phyloP scores from a whole-genome alignment of 1,140 invertebrate genomes.

The Leucophenga varia region DNA sequence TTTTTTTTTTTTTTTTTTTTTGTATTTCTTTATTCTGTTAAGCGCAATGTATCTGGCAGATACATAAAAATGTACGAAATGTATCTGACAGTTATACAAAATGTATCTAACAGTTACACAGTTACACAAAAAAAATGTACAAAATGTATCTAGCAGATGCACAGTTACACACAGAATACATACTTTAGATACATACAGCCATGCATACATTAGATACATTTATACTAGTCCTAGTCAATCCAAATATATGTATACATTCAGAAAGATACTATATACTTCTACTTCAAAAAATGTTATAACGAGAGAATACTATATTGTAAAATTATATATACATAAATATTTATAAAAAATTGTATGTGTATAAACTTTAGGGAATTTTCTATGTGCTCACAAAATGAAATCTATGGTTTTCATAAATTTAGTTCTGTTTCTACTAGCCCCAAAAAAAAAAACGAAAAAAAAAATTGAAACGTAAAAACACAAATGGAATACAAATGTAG shows the following conservation, averaged over 20 bases:
- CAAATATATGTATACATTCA: not conserved
- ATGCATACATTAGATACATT: not conserved
- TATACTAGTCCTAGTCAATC: not conserved
- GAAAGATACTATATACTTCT: not conserved
- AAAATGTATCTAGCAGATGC: not conserved
- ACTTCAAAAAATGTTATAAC: not conserved
- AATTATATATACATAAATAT: not conserved
- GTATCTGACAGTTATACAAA: too few relatives aligned
- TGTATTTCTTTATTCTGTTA: too few relatives aligned
- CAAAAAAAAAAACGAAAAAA: constrained; percentile 13
- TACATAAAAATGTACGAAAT: too few relatives aligned
- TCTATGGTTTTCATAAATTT: constrained; percentile 53
- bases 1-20: too few relatives aligned
- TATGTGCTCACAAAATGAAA: constrained; percentile 32
- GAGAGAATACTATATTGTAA: not conserved
- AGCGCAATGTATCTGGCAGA: not conserved
- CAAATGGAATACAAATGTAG: constrained; percentile 13
- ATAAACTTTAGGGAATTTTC: constrained; percentile 39
- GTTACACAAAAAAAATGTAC: constrained; percentile 10
- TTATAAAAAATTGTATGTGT: too few relatives aligned
- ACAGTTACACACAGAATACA: not conserved
- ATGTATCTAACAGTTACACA: not conserved
- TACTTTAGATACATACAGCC: constrained; percentile 3
- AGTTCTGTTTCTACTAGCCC: too few relatives aligned
- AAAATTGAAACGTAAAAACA: constrained; percentile 4